Evolutionary conservation across 2,797 vertebrate genomes (phyloP), one percentile per base, ranked within the genome.

Genomic region (Nothura maculosa): DNA sequence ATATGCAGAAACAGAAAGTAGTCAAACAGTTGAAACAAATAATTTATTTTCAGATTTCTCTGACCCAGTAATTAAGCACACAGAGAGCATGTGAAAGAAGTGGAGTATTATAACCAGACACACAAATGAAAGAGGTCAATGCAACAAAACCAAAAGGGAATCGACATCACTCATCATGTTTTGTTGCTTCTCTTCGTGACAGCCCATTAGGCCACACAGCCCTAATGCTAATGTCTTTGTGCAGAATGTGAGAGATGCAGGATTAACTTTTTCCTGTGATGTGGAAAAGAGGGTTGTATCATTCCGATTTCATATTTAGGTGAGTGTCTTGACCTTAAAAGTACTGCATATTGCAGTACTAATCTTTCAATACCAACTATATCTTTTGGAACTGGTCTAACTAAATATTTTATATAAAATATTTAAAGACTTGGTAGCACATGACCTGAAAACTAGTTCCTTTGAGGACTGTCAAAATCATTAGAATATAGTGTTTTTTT

Each of bases 401-500:
- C 24, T 48, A 48, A 48, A 24, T 48, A 24, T 8, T 69, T 85
- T 54, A 75, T 30, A 93, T 87, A 58, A 90, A 96, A 85, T 96
- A 92, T 90, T 94, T 80, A 87, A 85, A 58, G 89, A 54, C 25
- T 58, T 48, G 77, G 24, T 12, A 85, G 84, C 81, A 64, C 12
- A 62, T 8, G 13, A 60, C 18, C 45, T 87, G 62, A 89, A 89
- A 66, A 10, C 8, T 57, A 36, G 11, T 40, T 80, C 54, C 68
- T 85, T 85, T 81, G 62, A 22, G 16, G 22, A 61, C 42, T 78
- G 12, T 58, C 85, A 19, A 38, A 92, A 72, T 54, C 90, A 38
- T 68, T 91, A 79, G 24, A 9, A 85, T 93, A 63, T 75, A 9
- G 68, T 60, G 38, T 43, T 68, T 83, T 94, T 95, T 95, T 94